Conservation (phyloP, 2,797 vertebrate species). For the Cephalopachus bancanus region DNA sequence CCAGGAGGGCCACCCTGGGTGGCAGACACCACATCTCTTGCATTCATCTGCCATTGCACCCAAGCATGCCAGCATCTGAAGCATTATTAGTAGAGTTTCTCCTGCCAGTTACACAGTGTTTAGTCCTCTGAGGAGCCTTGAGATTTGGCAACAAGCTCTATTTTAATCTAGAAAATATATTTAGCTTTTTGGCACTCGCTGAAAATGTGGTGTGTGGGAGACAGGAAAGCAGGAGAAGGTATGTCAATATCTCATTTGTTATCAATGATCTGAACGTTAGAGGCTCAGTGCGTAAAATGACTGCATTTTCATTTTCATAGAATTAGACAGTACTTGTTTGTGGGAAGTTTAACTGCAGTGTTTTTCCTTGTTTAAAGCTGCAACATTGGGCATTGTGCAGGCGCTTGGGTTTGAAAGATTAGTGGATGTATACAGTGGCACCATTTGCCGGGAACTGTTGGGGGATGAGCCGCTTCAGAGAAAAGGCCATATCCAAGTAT, state of each 20-base stretch:
- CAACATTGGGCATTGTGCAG: background rate
- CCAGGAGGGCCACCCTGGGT: background rate
- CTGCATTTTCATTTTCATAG: conserved; percentile 21
- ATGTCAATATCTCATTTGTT: background rate
- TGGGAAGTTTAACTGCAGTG: background rate
- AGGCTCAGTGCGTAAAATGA: background rate
- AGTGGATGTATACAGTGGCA: background rate
- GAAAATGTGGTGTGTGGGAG: background rate
- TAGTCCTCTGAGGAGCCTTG: background rate
- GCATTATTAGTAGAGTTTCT: background rate
- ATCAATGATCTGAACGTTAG: background rate
- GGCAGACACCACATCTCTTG: background rate
- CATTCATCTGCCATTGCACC: background rate
- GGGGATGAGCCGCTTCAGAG: background rate
- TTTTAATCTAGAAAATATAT: background rate
- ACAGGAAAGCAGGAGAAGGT: background rate
- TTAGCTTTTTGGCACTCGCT: background rate
- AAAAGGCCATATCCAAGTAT: background rate
- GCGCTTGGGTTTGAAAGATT: background rate
- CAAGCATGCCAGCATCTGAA: background rate
- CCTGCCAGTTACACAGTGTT: background rate
- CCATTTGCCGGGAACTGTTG: background rate
- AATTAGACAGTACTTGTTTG: background rate
- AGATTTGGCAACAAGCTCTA: background rate
- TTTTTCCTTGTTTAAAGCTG: background rate